These are phyloP conservation scores for Blennius ocellaris DNA, from an alignment of 2,113 vertebrate species.

Conservation along the genomic window DNA sequence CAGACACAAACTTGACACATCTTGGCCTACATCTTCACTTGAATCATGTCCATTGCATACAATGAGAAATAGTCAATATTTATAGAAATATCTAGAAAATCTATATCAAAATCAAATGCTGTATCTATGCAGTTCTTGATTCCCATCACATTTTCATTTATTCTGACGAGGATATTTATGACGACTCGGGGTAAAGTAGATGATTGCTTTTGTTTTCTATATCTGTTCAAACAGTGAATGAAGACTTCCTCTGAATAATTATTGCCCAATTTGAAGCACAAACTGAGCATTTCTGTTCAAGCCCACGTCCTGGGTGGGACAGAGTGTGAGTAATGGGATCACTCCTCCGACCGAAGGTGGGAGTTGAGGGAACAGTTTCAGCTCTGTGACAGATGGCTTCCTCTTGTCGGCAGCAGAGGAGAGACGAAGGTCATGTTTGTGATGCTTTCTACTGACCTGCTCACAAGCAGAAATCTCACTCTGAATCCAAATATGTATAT, in stretches of 20 bases:
- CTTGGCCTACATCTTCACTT: not conserved
- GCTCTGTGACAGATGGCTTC: constrained; percentile 58
- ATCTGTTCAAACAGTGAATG: constrained; percentile 15
- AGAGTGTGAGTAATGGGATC: constrained; percentile 36
- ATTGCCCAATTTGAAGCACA: constrained; percentile 18
- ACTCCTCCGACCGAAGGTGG: constrained; percentile 30
- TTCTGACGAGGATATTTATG: not conserved
- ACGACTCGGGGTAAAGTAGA: no score
- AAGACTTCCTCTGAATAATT: constrained; percentile 14
- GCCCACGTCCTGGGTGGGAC: constrained; percentile 3
- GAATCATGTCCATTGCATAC: not conserved
- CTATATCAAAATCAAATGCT: not conserved
- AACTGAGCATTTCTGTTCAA: constrained; percentile 27
- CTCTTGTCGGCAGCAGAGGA: constrained; percentile 52
- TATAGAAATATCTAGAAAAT: not conserved
- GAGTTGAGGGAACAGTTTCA: constrained; percentile 44
- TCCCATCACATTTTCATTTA: not conserved
- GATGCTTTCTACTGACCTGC: constrained; percentile 38
- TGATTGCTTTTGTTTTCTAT: not conserved
- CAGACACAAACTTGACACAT: not conserved
- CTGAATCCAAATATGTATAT: no score
- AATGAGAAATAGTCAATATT: not conserved
- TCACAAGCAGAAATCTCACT: constrained; percentile 30
- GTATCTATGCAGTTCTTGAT: not conserved
- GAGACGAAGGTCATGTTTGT: constrained; percentile 62